Evolutionary conservation across 1,140 invertebrate species (phyloP), one percentile per base, ranked within the genome.

Genomic region (Helicoverpa armigera): DNA sequence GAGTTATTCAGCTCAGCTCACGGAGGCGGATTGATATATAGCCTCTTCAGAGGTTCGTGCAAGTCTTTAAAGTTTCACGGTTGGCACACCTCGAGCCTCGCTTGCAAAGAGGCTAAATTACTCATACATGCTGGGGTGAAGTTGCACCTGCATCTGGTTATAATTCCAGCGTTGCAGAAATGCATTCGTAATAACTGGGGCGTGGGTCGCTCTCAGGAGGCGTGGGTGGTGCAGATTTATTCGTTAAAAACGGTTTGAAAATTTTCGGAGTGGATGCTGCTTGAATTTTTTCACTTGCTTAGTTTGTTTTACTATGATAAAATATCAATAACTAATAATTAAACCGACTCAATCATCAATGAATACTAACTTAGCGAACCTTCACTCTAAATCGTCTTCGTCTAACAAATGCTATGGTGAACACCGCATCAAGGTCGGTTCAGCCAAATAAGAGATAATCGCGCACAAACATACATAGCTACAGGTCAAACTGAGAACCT

Each of bases 71-170:
- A 67, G n/a, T 16, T 67, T 67, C 63, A 67, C 63, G 63, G 43
- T 35, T 67, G 29, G 43, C 43, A 18, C 9, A 43, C 31, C 7
- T 58, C 58, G 3, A 16, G 63, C 35, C 35, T n/a, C 63, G 63
- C 43, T 10, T 50, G 16, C 50, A n/a, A 4, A 48, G 14, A 11
- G 63, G 43, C 35, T 67, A 67, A 67, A 67, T 67, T 67, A 48
- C 63, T 67, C 63, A 67, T 67, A n/a, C 35, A 48, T n/a, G 9
- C 16, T 50, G 43, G 35, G 23, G 58, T 60, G 58, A 60, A 67
- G n/a, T 67, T 48, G 16, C 63, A 67, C 63, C 63, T 50, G 63
- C 48, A 67, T 48, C 63, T 67, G 11, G 63, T 67, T 67, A 67
- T 67, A 67, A 65, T 65, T 50, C 23, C 3, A 67, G 35, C 61